Evolutionary conservation across 2,888 invertebrate species (phyloP), one percentile per base, ranked within the genome.

Genomic region (Aspidiotus rigidus): DNA sequence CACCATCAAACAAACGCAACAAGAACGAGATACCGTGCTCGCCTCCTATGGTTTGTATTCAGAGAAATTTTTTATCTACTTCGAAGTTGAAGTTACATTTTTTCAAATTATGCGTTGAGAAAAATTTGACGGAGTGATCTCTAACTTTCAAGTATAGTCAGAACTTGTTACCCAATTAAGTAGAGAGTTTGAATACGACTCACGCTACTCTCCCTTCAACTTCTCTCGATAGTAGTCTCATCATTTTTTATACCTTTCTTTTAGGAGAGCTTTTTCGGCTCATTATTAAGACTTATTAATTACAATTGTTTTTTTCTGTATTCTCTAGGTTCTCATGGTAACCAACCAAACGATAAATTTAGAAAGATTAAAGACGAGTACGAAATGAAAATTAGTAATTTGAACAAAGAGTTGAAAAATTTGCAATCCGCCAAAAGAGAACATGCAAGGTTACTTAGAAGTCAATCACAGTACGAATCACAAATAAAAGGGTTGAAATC

Each of bases 11-110:
- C 89, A 88, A 72, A 95, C 95, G 0, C 90, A 93, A 77, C 87
- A 88, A 62, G 97, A 97, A 79, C 81, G 93, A 60, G 96, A 97
- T 78, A 90, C 90, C 77, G 89, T 95, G 5, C 80, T 95, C 54
- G 84, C 88, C 0, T 84, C 84, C 0, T 78, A 75, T 63, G 74
- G 75, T 81, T 70, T 76, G 78, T 77, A 64, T 11, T 44, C 56
- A 2, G 39, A 16, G 53, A 17, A 15, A n/a, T 3, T 3, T 49
- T 49, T 49, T 6, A 13, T 13, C 6, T 49, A n/a, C 49, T n/a
- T 49, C 6, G 49, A 13, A 49, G n/a, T 2, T 49, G 10, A n/a
- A 49, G 3, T 49, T 49, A 49, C n/a, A 49, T 2, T 6, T 49
- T 11, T n/a, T 28, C 28, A 28, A 28, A 28, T 28, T 1, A 28